Percentiles rank a stretch among this genome's conserved stretches.
Evolutionary conservation across 2,888 invertebrate genomes (phyloP).

Genomic region (Cacoxenus indagator): DNA sequence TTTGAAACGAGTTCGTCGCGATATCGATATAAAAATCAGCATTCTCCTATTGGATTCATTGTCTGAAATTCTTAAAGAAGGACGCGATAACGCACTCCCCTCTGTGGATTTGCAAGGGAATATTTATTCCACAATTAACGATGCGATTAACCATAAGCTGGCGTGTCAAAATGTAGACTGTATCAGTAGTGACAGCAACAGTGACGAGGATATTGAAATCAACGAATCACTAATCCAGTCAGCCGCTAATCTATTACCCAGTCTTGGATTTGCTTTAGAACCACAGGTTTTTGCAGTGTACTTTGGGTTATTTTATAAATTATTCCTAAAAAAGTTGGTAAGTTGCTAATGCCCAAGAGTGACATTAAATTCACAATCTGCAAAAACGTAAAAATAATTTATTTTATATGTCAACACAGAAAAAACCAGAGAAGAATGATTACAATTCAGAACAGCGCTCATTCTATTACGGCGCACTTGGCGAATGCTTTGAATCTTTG

Average conservation of each 20-base stretch:
- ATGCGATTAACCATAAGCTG: slow-evolving; percentile 77
- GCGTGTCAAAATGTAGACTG: slow-evolving; percentile 73
- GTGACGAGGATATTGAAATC: slow-evolving; percentile 79
- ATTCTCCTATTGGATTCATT: slow-evolving; percentile 78
- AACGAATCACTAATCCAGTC: slow-evolving; percentile 81
- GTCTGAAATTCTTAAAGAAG: slow-evolving; percentile 75
- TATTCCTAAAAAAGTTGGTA: slow-evolving; percentile 78
- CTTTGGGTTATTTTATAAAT: slow-evolving; percentile 76
- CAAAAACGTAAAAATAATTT: not conserved
- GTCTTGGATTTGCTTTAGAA: slow-evolving; percentile 77
- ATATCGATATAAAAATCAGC: too few relatives aligned
- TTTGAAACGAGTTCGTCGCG: too few relatives aligned
- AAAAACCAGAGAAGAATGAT: slow-evolving; percentile 74
- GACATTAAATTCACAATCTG: too few relatives aligned
- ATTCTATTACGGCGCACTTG: slow-evolving; percentile 80
- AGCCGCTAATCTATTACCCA: slow-evolving; percentile 81
- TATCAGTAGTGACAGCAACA: slow-evolving; percentile 69
- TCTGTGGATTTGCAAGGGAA: slow-evolving; percentile 76
- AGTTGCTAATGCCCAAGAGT: slow-evolving; percentile 41
- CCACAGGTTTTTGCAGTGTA: slow-evolving; percentile 78
- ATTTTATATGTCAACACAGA: slow-evolving; percentile 72
- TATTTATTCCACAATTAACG: slow-evolving; percentile 77
- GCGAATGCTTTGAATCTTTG: slow-evolving; percentile 79
- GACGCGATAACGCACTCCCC: slow-evolving; percentile 75
- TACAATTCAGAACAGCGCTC: slow-evolving; percentile 75